Percentiles rank a stretch among this genome's conserved stretches.
Conservation (phyloP, 2,797 vertebrate species). For the Silurus aristotelis region DNA sequence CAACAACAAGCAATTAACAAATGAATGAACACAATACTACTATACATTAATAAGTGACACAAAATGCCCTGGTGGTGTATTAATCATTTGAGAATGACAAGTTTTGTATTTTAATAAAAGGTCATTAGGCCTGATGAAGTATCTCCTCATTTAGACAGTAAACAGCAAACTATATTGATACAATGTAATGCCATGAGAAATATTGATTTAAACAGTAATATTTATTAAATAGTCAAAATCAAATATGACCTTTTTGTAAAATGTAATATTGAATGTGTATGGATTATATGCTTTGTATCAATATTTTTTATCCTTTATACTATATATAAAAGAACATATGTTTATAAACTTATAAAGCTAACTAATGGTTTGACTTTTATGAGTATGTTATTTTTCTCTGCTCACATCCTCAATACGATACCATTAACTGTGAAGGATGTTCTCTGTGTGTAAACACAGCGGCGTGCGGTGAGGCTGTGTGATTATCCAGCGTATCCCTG, state of each 20-base stretch:
- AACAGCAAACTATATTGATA: neutral
- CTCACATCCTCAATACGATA: conserved; percentile 53
- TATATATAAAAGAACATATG: conserved; percentile 25
- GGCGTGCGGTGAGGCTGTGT: conserved; percentile 64
- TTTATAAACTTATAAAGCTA: conserved; percentile 5
- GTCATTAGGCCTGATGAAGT: neutral
- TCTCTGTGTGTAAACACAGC: conserved; percentile 72
- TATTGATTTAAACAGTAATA: conserved; percentile 2
- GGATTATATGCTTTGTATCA: neutral
- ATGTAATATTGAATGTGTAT: conserved; percentile 1
- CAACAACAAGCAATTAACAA: conserved; percentile 7
- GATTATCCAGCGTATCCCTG: conserved; percentile 72
- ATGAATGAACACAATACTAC: neutral
- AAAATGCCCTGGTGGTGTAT: neutral
- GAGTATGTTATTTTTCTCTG: conserved; percentile 49
- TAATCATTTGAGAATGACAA: neutral
- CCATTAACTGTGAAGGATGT: conserved; percentile 68
- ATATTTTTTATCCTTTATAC: conserved; percentile 18
- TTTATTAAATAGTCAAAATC: conserved; percentile 1
- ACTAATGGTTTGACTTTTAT: conserved; percentile 51
- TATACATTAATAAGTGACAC: neutral
- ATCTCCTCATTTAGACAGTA: neutral
- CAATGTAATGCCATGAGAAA: neutral
- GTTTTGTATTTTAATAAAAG: neutral
- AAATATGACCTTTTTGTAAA: conserved; percentile 25